A percentile compares a stretch with the other conserved stretches of the same genome.
Conservation (phyloP, 2,113 vertebrate genomes). For the Progne subis region DNA sequence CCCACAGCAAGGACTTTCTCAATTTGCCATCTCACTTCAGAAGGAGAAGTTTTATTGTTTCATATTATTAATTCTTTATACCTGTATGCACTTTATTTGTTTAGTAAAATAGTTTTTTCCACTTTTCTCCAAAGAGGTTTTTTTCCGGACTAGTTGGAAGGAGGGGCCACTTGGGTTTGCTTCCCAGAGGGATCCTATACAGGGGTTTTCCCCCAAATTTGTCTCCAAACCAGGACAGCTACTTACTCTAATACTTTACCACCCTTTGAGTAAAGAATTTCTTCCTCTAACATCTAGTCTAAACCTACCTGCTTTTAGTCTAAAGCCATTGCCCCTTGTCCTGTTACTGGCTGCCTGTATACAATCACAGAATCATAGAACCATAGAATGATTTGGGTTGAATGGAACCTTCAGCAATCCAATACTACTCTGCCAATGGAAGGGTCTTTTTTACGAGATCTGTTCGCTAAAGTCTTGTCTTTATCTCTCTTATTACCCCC, state of each 20-base stretch:
- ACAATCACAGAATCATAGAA: background rate
- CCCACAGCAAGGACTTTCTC: too few species aligned
- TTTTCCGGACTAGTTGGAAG: too few species aligned
- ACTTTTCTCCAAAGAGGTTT: too few species aligned
- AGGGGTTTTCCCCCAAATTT: too few species aligned
- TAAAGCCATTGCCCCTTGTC: background rate
- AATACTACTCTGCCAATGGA: background rate
- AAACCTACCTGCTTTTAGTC: background rate
- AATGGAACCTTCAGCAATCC: background rate
- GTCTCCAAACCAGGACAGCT: too few species aligned
- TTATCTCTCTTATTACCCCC: background rate
- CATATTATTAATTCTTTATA: too few species aligned
- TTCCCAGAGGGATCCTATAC: too few species aligned
- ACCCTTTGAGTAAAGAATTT: background rate
- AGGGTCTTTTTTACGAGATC: background rate
- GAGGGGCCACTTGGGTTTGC: too few species aligned
- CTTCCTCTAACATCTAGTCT: background rate
- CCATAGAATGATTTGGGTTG: background rate
- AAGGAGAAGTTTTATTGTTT: too few species aligned
- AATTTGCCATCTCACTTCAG: too few species aligned
- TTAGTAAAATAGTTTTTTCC: too few species aligned
- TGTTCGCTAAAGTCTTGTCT: background rate
- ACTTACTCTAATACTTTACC: background rate
- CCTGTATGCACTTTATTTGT: too few species aligned
- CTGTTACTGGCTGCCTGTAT: background rate